phyloP scores from a whole-genome alignment of 2,888 invertebrate species.

The Ophonus ardosiacus region DNA sequence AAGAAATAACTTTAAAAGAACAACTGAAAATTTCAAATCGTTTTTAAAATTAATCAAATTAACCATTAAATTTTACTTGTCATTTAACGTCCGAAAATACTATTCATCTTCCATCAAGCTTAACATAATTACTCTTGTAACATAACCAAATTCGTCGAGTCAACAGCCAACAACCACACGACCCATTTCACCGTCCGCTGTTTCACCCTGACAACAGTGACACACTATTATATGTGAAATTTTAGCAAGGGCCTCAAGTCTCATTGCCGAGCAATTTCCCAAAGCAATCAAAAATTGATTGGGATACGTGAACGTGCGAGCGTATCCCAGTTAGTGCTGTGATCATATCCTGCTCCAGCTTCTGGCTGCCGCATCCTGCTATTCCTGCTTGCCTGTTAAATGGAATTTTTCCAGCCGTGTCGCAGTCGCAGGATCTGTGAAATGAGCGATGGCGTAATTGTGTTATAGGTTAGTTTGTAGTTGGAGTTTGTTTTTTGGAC shows the following conservation, averaged over 20 bases:
- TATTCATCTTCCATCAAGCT: background rate
- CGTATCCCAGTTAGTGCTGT: background rate
- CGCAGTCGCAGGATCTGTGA: conserved; percentile 27
- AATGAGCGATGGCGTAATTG: conserved; percentile 35
- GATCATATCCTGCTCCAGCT: conserved; percentile 24
- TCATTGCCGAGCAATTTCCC: conserved; percentile 62
- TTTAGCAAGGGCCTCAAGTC: conserved; percentile 47
- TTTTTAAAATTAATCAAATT: background rate
- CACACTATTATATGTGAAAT: conserved; percentile 52
- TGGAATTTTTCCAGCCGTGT: conserved; percentile 23
- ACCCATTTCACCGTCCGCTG: conserved; percentile 9
- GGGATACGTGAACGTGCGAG: conserved; percentile 34
- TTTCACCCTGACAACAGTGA: conserved; percentile 4
- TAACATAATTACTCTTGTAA: background rate
- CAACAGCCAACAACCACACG: background rate
- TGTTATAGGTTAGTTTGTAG: conserved; percentile 31
- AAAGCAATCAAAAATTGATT: conserved; percentile 63
- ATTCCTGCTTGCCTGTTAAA: conserved; percentile 44
- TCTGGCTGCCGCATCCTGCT: conserved; percentile 1
- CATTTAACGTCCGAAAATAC: background rate
- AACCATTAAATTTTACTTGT: background rate
- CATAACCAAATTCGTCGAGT: background rate
- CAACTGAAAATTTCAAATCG: background rate
- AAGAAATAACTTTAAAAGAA: background rate
- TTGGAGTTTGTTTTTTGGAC: conserved; percentile 47